These are phyloP conservation scores for Paradisaea rubra DNA, from an alignment of 2,113 vertebrate species.

Conservation along the genomic window DNA sequence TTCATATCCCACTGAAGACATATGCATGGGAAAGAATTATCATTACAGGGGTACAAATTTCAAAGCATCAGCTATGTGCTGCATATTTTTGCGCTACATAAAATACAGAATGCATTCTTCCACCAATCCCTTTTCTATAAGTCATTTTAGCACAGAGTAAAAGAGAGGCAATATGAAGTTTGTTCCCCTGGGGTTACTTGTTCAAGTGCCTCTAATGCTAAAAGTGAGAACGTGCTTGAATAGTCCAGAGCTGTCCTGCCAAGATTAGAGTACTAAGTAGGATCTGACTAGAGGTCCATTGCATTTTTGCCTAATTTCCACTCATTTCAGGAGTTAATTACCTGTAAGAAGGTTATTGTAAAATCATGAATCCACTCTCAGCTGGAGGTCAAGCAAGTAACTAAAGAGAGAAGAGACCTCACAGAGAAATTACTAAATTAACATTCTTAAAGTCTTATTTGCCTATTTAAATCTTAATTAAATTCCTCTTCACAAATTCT, in stretches of 20 bases:
- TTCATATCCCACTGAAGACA: neutral
- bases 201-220: neutral
- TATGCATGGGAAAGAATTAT: neutral
- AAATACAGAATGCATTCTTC: neutral
- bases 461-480: neutral
- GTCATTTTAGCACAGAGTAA: neutral
- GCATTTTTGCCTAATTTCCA: neutral
- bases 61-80: neutral
- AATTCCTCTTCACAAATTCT: neutral
- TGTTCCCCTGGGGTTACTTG: neutral
- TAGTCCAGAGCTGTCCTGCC: neutral
- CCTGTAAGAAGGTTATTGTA: neutral
- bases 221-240: neutral
- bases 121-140: neutral
- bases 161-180: neutral
- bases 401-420: neutral
- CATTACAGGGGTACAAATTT: neutral
- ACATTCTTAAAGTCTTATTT: neutral
- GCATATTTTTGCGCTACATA: neutral
- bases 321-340: neutral
- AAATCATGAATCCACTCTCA: neutral
- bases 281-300: neutral
- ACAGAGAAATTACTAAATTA: slow-evolving; percentile 19
- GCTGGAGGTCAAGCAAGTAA: neutral
- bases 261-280: neutral